Evolutionary conservation across 2,888 invertebrate species (phyloP).

Genomic region (Teleiodes luculella): DNA sequence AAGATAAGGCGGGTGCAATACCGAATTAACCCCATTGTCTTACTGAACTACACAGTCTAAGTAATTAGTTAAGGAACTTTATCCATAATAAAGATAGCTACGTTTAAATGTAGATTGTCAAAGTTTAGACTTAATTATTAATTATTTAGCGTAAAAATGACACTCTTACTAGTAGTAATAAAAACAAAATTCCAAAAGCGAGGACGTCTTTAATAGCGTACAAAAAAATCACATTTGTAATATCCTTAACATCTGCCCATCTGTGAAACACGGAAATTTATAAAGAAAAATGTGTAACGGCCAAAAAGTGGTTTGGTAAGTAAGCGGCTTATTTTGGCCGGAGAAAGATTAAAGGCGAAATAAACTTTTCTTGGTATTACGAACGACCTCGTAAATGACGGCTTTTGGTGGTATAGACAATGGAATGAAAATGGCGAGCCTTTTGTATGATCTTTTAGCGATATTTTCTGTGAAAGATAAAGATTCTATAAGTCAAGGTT

Average conservation of each 20-base stretch:
- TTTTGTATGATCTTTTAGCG: neutral
- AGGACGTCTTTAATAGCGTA: neutral
- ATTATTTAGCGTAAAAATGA: no score
- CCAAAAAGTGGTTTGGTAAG: neutral
- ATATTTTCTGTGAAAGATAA: no score
- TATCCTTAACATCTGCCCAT: neutral
- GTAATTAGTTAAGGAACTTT: no score
- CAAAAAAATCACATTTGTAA: neutral
- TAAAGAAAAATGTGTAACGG: neutral
- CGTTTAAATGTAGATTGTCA: no score
- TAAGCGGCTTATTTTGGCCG: constrained; percentile 20
- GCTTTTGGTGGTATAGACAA: neutral
- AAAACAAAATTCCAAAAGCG: neutral
- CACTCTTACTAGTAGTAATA: no score
- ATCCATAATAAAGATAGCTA: no score
- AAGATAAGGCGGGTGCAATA: no score
- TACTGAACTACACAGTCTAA: no score
- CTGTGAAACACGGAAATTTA: neutral
- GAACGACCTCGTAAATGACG: neutral
- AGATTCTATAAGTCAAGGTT: no score
- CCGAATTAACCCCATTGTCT: no score
- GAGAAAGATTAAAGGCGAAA: constrained; percentile 18
- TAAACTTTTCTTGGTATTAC: neutral
- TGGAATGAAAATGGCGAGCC: neutral
- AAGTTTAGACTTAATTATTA: no score